Conservation (phyloP, 2,888 invertebrate genomes). For the Machimus atricapillus region DNA sequence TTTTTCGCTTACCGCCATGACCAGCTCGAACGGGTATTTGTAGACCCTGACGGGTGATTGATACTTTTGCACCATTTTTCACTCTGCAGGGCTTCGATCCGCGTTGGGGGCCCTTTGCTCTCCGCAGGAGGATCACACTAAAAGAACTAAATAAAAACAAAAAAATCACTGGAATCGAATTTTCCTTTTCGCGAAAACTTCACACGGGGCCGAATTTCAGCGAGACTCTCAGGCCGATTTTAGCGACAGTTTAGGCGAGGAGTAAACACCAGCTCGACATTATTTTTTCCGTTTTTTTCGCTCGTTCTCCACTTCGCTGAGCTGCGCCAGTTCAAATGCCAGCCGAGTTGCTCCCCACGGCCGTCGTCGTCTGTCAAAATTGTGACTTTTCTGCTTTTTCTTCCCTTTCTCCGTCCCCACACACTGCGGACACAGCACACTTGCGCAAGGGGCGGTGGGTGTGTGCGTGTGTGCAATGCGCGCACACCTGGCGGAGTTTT, state of each 20-base stretch:
- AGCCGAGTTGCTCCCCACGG: not conserved
- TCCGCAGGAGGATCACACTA: not conserved
- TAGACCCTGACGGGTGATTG: conserved; percentile 94
- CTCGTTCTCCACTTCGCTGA: not conserved
- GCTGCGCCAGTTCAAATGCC: not conserved
- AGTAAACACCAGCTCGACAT: conserved; percentile 15
- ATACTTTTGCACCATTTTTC: conserved; percentile 92
- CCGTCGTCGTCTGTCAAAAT: conserved; percentile 30
- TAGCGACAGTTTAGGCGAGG: not conserved
- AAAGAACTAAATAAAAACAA: not conserved
- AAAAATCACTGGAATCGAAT: not conserved
- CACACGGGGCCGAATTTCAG: not conserved
- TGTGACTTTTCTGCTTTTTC: conserved; percentile 34
- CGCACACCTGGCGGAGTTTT: not conserved
- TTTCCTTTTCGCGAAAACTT: not conserved
- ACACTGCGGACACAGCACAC: not conserved
- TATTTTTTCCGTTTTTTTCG: not conserved
- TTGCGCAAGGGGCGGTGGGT: not conserved
- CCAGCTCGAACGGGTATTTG: conserved; percentile 93
- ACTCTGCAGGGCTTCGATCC: not conserved
- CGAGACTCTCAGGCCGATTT: not conserved
- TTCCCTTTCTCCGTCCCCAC: not conserved
- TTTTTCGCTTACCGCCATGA: conserved; percentile 83
- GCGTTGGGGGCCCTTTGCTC: not conserved
- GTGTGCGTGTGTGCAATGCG: not conserved